Evolutionary conservation across 2,113 vertebrate species (phyloP).

Genomic region (Mustela nigripes): DNA sequence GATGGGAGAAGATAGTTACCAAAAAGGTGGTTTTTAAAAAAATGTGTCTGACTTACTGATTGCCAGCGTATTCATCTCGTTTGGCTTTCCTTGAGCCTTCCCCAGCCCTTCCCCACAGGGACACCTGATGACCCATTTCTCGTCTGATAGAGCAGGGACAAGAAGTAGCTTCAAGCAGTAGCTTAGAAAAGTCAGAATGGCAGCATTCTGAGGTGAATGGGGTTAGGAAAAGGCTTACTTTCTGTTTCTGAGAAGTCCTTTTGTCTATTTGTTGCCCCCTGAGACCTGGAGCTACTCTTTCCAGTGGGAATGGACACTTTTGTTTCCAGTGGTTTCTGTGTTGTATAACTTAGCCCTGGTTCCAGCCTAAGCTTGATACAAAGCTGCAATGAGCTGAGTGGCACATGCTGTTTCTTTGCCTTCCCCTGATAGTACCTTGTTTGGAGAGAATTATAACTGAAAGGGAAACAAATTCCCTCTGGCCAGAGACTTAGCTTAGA

Average conservation of each 20-base stretch:
- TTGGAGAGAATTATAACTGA: slow-evolving; percentile 74
- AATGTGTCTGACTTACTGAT: background rate
- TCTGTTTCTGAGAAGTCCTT: background rate
- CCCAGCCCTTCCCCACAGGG: no score
- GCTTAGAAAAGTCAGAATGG: background rate
- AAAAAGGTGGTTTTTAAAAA: background rate
- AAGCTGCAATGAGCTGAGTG: background rate
- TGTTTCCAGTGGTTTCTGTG: slow-evolving; percentile 5
- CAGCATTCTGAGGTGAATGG: background rate
- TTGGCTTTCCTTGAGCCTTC: slow-evolving; percentile 18
- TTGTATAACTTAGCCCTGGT: background rate
- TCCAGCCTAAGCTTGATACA: slow-evolving; percentile 5
- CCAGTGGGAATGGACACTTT: background rate
- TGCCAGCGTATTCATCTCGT: background rate
- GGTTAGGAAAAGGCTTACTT: background rate
- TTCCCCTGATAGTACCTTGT: slow-evolving; percentile 49
- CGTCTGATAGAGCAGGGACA: no score
- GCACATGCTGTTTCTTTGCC: background rate
- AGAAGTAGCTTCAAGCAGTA: no score
- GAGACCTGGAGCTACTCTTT: background rate
- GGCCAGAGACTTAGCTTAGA: slow-evolving; percentile 68
- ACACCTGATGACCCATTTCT: no score
- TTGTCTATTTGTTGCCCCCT: background rate
- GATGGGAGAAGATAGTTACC: background rate
- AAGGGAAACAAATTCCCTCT: slow-evolving; percentile 60